phyloP scores from a whole-genome alignment of 1,140 invertebrate species.

The Solenopsis fugax region DNA sequence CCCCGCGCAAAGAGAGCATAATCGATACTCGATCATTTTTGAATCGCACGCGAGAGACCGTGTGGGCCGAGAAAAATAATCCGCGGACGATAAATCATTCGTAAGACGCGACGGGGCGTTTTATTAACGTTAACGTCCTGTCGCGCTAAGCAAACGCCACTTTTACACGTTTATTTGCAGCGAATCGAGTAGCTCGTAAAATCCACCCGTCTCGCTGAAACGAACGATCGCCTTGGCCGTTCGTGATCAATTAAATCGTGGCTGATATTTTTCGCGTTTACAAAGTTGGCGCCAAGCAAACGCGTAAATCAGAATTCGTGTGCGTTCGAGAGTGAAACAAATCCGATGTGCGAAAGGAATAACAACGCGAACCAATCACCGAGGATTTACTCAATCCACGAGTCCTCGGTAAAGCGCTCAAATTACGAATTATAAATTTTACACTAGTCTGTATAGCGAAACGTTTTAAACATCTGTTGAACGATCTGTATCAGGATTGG shows the following conservation, averaged over 20 bases:
- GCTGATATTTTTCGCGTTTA: not conserved
- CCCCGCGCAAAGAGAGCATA: not conserved
- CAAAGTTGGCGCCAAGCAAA: not conserved
- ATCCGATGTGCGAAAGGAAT: not conserved
- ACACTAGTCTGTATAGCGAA: not conserved
- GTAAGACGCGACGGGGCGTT: not conserved
- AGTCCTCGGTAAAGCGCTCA: not conserved
- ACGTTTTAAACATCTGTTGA: slow-evolving; percentile 8
- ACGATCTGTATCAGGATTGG: not conserved
- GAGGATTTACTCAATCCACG: too few relatives aligned
- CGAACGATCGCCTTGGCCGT: not conserved
- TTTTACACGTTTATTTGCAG: slow-evolving; percentile 9
- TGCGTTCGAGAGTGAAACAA: not conserved
- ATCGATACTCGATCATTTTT: slow-evolving; percentile 24
- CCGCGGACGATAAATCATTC: slow-evolving; percentile 25
- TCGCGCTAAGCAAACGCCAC: slow-evolving; percentile 18
- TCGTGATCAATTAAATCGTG: slow-evolving; percentile 24
- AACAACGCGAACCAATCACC: not conserved
- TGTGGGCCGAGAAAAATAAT: not conserved
- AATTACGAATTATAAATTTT: not conserved
- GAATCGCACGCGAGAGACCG: not conserved
- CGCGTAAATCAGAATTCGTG: not conserved
- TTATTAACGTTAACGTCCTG: slow-evolving; percentile 17
- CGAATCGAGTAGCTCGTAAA: slow-evolving; percentile 9
- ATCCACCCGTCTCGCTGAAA: not conserved